A percentile compares a stretch with the other conserved stretches of the same genome.
phyloP scores from a whole-genome alignment of 1,140 invertebrate species.

The Zaprionus africanus region DNA sequence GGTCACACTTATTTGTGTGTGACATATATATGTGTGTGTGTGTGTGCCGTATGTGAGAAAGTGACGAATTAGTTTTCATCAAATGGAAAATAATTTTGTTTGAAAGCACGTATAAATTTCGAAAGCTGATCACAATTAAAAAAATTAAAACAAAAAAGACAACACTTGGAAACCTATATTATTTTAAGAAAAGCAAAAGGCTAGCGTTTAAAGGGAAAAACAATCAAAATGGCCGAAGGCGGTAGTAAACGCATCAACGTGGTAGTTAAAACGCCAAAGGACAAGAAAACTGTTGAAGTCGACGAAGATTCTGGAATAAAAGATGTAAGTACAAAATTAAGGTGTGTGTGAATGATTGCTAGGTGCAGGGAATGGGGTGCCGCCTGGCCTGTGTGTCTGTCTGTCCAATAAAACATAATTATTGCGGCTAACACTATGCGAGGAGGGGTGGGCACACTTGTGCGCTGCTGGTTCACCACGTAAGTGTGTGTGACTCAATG shows the following conservation, averaged over 20 bases:
- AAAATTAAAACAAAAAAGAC: conserved; percentile 34
- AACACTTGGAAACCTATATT: conserved; percentile 36
- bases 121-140: conserved; percentile 36
- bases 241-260: conserved; percentile 90
- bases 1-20: conserved; percentile 33
- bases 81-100: conserved; percentile 82
- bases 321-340: conserved; percentile 89
- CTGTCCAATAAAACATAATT: conserved; percentile 40
- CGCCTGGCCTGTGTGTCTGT: background rate
- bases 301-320: conserved; percentile 94
- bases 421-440: conserved; percentile 32
- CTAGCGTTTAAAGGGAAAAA: conserved; percentile 39
- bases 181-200: conserved; percentile 34
- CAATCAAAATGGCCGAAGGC: conserved; percentile 87
- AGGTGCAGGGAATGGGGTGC: background rate
- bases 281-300: conserved; percentile 95
- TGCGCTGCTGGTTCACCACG: conserved; percentile 18
- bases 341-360: background rate
- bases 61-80: conserved; percentile 84
- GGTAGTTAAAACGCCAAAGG: conserved; percentile 98
- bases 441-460: conserved; percentile 43
- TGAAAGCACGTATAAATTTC: conserved; percentile 70
- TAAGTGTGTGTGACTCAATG: conserved; percentile 2
- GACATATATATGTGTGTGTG: conserved; percentile 47
- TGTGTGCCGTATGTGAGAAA: conserved; percentile 72